These are phyloP conservation scores for Neodiprion virginianus DNA, from an alignment of 1,140 invertebrate genomes.

Conservation along the genomic window DNA sequence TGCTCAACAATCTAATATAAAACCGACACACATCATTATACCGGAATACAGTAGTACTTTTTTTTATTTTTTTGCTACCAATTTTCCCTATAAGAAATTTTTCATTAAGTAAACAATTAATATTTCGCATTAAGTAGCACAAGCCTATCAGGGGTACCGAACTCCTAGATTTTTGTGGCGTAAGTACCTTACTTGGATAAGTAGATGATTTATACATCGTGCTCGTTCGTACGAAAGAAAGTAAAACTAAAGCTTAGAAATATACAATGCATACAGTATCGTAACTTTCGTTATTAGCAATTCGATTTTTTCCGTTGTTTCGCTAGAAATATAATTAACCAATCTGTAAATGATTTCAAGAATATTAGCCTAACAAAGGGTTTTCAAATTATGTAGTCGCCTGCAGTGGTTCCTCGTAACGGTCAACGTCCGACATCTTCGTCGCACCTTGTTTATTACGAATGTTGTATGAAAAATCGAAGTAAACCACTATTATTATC, in stretches of 20 bases:
- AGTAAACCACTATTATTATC: no score
- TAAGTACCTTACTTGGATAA: neutral
- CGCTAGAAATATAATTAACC: no score
- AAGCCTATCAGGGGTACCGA: neutral
- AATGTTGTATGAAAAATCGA: no score
- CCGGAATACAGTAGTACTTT: neutral
- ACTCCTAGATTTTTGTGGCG: neutral
- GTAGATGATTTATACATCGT: neutral
- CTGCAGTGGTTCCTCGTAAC: no score
- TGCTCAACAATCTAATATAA: slow-evolving; percentile 1
- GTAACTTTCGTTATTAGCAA: no score
- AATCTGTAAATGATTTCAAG: no score
- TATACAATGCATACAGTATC: no score
- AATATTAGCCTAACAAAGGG: no score
- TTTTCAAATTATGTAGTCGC: no score
- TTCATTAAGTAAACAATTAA: neutral
- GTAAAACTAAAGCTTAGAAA: neutral
- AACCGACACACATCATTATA: neutral
- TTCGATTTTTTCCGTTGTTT: no score
- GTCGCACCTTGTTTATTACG: no score
- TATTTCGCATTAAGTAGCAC: neutral
- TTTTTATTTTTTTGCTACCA: neutral
- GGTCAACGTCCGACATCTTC: no score
- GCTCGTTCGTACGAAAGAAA: neutral
- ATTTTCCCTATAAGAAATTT: neutral